Evolutionary conservation across 2,113 vertebrate species (phyloP), one percentile per base, ranked within the genome.

Genomic region (Pseudolaguvia tuberculata): DNA sequence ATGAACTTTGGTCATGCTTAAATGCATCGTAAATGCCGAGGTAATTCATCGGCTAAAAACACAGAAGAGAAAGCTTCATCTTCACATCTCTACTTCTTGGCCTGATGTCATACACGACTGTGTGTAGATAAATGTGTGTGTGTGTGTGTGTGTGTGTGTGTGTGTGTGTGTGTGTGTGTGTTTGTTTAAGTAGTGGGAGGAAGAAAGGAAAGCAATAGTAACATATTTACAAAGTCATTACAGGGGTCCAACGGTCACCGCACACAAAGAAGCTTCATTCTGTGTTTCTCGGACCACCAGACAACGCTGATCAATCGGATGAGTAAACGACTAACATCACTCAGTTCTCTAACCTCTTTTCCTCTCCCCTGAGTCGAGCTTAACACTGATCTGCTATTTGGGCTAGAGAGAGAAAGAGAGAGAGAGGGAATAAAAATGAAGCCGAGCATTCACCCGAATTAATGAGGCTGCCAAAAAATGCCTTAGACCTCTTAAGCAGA

Each of bases 401-500:
- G 45, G n/a, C n/a, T n/a, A n/a, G n/a, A n/a, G n/a, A n/a, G n/a
- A n/a, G n/a, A n/a, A n/a, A n/a, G n/a, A n/a, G 57, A 21, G 48
- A 42, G 48, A 21, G 67, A 69, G 73, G 70, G 74, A 70, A 70
- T 70, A 52, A 76, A 70, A 70, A 76, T 76, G 66, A 76, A 76
- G 47, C 47, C 27, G 45, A 69, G 74, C 75, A 9, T 62, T 70
- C 75, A 63, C 25, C 57, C 35, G 67, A 70, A 77, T 70, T 77
- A 77, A 77, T 77, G 75, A 77, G 75, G 48, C 67, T 70, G 75
- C 55, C 74, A n/a, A 76, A 53, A 76, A 70, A 70, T 21, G 75
- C 57, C 67, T 31, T 67, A 67, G 75, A 77, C 67, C 67, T 70
- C 58, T 77, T 77, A 77, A 77, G 75, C 75, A 67, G 70, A 62